These are phyloP conservation scores for Nomada ferruginata DNA, from an alignment of 2,888 invertebrate genomes.

Conservation along the genomic window DNA sequence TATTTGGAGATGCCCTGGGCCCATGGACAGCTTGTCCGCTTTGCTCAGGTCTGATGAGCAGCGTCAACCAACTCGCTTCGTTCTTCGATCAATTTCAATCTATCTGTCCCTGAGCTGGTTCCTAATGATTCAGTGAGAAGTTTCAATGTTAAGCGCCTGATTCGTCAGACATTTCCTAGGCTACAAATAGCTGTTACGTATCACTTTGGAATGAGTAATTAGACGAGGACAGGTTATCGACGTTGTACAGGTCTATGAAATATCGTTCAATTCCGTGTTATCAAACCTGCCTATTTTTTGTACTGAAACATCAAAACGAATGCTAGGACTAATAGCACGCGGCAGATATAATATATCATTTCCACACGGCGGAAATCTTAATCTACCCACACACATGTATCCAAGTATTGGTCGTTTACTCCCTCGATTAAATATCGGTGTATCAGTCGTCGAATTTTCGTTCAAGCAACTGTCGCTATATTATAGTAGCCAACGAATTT, in stretches of 20 bases:
- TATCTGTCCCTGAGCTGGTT: background rate
- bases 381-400: too few relatives aligned
- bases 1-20: conserved; percentile 66
- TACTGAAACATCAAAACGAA: conserved; percentile 7
- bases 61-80: background rate
- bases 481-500: too few relatives aligned
- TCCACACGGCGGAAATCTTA: conserved; percentile 3
- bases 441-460: too few relatives aligned
- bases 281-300: conserved; percentile 11
- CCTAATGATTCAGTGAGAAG: background rate
- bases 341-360: conserved; percentile 30
- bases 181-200: background rate
- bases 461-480: too few relatives aligned
- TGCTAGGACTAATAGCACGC: conserved; percentile 22
- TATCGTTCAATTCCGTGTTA: conserved; percentile 29
- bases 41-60: conserved; percentile 30
- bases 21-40: conserved; percentile 12
- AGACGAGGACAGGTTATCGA: conserved; percentile 27
- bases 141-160: background rate
- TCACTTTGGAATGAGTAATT: conserved; percentile 31
- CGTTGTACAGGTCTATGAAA: background rate
- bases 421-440: too few relatives aligned
- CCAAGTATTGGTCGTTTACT: too few relatives aligned
- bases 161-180: background rate
- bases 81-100: background rate